phyloP scores from a whole-genome alignment of 2,113 vertebrate species.

The Sander vitreus region DNA sequence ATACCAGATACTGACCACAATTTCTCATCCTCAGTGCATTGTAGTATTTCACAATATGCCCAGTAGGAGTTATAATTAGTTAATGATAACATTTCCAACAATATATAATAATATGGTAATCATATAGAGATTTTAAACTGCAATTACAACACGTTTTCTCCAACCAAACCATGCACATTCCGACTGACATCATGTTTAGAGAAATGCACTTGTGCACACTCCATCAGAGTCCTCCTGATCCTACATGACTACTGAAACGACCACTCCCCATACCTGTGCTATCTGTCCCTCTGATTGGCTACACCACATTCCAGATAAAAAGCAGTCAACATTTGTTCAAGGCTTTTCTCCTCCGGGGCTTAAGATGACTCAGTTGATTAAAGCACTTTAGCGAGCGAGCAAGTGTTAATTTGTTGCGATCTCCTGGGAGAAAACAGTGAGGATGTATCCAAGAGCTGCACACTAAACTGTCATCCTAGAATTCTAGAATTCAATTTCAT shows the following conservation, averaged over 20 bases:
- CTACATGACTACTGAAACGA: slow-evolving; percentile 20
- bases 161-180: background rate
- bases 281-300: slow-evolving; percentile 27
- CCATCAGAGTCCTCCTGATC: slow-evolving; percentile 22
- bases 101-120: background rate
- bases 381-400: background rate
- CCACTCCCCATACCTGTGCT: slow-evolving; percentile 14
- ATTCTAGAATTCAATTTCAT: background rate
- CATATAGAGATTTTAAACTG: background rate
- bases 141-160: background rate
- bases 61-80: background rate
- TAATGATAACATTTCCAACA: background rate
- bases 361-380: slow-evolving; percentile 32
- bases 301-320: slow-evolving; percentile 42
- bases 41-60: background rate
- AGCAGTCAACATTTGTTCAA: slow-evolving; percentile 5
- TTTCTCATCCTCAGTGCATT: slow-evolving; percentile 7
- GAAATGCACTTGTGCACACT: background rate
- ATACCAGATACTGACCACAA: background rate
- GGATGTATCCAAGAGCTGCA: background rate
- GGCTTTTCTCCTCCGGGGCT: slow-evolving; percentile 1
- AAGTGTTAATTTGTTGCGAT: slow-evolving; percentile 20
- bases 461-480: background rate
- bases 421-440: slow-evolving; percentile 36
- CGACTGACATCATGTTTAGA: background rate